phyloP scores from a whole-genome alignment of 2,113 vertebrate genomes.

The Symphodus melops region DNA sequence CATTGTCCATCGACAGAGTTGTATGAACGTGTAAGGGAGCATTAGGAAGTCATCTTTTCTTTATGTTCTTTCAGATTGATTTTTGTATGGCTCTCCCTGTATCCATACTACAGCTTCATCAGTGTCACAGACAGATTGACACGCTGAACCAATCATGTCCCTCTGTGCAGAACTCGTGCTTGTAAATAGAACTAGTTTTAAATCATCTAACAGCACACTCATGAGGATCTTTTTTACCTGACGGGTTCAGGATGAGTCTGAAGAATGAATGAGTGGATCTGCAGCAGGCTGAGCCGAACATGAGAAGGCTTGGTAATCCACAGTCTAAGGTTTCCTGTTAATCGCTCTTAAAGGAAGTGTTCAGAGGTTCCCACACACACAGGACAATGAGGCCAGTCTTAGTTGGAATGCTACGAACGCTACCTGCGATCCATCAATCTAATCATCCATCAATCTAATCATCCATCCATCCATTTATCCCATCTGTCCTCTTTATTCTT shows the following conservation, averaged over 20 bases:
- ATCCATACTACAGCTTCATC: no score
- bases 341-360: constrained; percentile 75
- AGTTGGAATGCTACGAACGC: constrained; percentile 59
- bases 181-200: not conserved
- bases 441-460: not conserved
- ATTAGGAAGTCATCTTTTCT: no score
- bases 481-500: not conserved
- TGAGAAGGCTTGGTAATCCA: constrained; percentile 73
- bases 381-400: constrained; percentile 71
- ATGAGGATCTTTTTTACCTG: not conserved
- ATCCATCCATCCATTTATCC: not conserved
- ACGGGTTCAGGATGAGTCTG: constrained; percentile 15
- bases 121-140: no score
- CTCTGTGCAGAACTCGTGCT: not conserved
- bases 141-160: not conserved
- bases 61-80: no score
- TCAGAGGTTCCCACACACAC: constrained; percentile 69
- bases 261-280: constrained; percentile 46
- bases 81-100: no score
- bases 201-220: not conserved
- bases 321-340: constrained; percentile 69
- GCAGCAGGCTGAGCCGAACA: constrained; percentile 66
- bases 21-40: no score
- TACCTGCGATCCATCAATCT: constrained; percentile 29
- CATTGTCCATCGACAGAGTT: no score